phyloP scores from a whole-genome alignment of 2,797 vertebrate species.

The Danio choprae region DNA sequence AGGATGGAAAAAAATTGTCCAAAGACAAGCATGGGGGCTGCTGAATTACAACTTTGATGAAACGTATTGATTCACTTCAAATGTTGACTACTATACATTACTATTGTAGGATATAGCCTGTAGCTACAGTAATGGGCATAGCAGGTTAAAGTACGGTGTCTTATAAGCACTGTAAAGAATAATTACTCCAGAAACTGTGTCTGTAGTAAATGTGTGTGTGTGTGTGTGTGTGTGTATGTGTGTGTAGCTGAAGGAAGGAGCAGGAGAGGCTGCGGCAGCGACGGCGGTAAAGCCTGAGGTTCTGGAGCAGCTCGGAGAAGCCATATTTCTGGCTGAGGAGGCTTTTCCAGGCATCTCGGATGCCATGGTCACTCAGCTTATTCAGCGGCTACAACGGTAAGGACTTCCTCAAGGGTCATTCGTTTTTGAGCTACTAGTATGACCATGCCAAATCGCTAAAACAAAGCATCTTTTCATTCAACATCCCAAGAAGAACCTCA shows the following conservation, averaged over 20 bases:
- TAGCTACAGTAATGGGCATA: too few relatives aligned
- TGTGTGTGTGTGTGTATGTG: constrained; percentile 25
- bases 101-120: too few relatives aligned
- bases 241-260: constrained; percentile 86
- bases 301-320: constrained; percentile 90
- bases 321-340: constrained; percentile 93
- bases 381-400: constrained; percentile 94
- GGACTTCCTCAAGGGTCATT: neutral
- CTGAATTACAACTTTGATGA: too few relatives aligned
- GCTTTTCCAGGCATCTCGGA: constrained; percentile 92
- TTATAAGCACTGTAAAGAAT: neutral
- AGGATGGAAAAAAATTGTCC: too few relatives aligned
- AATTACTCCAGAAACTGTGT: neutral
- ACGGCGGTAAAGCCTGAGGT: constrained; percentile 88
- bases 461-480: too few relatives aligned
- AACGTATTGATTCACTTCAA: too few relatives aligned
- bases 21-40: too few relatives aligned
- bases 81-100: too few relatives aligned
- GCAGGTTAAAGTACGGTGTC: neutral
- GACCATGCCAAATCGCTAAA: too few relatives aligned
- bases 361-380: constrained; percentile 91
- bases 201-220: constrained; percentile 3
- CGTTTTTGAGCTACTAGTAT: too few relatives aligned
- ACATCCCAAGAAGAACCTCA: too few relatives aligned
- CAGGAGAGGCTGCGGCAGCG: constrained; percentile 72